A percentile compares a stretch with the other conserved stretches of the same genome.
Evolutionary conservation across 2,797 vertebrate species (phyloP).

Genomic region (Corythornis leucogaster): DNA sequence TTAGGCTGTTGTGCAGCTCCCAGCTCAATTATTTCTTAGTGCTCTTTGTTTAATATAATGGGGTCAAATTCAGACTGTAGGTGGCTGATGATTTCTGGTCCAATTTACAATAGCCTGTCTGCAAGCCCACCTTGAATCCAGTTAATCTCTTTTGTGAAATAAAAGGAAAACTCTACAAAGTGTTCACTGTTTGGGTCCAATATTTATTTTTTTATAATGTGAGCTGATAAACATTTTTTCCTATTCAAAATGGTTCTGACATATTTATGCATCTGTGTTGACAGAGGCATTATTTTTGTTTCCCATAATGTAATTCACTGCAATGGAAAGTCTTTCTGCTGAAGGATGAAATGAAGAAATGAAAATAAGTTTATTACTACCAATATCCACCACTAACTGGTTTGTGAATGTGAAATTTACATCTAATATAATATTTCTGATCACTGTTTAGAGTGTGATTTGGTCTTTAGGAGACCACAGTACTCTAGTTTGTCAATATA

Average conservation of each 20-base stretch:
- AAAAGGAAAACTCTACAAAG: constrained; percentile 42
- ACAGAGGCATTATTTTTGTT: background rate
- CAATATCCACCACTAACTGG: background rate
- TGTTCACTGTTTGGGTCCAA: background rate
- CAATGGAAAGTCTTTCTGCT: background rate
- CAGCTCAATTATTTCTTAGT: constrained; percentile 69
- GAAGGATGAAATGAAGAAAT: background rate
- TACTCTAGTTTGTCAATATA: background rate
- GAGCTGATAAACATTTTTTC: background rate
- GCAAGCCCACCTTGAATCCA: constrained; percentile 38
- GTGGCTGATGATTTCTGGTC: constrained; percentile 59
- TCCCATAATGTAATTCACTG: background rate
- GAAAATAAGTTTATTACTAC: background rate
- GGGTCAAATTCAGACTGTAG: constrained; percentile 65
- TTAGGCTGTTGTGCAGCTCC: constrained; percentile 61
- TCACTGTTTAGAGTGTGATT: background rate
- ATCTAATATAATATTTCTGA: background rate
- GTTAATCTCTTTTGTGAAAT: constrained; percentile 50
- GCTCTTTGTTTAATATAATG: constrained; percentile 74
- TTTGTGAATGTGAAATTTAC: background rate
- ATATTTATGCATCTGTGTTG: background rate
- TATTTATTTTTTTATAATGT: constrained; percentile 33
- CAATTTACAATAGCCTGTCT: constrained; percentile 65
- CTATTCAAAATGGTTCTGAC: background rate
- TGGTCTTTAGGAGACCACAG: background rate